Percentiles rank a stretch among this genome's conserved stretches.
These are phyloP conservation scores for Dysidea cf. avara DNA, from an alignment of 37 sponge, comb jelly and placozoan species.

Conservation along the genomic window DNA sequence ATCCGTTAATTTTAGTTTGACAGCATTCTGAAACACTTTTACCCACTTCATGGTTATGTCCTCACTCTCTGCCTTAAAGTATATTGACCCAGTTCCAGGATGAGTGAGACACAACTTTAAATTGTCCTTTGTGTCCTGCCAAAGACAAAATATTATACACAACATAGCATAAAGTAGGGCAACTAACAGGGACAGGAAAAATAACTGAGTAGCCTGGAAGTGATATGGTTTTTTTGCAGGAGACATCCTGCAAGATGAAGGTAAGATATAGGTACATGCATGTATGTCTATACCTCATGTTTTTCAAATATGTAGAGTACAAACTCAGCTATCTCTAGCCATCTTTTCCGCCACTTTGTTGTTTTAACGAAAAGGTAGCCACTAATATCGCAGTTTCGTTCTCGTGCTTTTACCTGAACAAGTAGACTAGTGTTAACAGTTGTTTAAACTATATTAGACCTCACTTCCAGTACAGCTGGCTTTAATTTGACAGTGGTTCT, in stretches of 20 bases:
- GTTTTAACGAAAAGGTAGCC: constrained; percentile 63
- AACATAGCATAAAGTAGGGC: too few relatives aligned
- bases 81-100: constrained; percentile 52
- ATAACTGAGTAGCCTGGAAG: constrained; percentile 52
- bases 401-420: constrained; percentile 68
- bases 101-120: constrained; percentile 58
- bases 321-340: constrained; percentile 74
- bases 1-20: neutral
- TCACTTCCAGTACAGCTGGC: too few relatives aligned
- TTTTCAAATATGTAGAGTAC: constrained; percentile 74
- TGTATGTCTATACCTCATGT: constrained; percentile 59
- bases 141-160: too few relatives aligned
- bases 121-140: constrained; percentile 34
- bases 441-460: too few relatives aligned
- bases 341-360: constrained; percentile 70
- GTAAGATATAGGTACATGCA: neutral
- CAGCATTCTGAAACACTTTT: constrained; percentile 39
- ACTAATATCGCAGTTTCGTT: constrained; percentile 68
- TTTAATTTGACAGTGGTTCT: too few relatives aligned
- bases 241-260: constrained; percentile 43
- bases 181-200: neutral
- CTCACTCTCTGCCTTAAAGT: constrained; percentile 61
- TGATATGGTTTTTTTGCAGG: constrained; percentile 47
- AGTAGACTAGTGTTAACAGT: too few relatives aligned
- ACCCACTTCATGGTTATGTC: constrained; percentile 51